These are phyloP conservation scores for Agelaius tricolor DNA, from an alignment of 2,113 vertebrate species.

Conservation along the genomic window DNA sequence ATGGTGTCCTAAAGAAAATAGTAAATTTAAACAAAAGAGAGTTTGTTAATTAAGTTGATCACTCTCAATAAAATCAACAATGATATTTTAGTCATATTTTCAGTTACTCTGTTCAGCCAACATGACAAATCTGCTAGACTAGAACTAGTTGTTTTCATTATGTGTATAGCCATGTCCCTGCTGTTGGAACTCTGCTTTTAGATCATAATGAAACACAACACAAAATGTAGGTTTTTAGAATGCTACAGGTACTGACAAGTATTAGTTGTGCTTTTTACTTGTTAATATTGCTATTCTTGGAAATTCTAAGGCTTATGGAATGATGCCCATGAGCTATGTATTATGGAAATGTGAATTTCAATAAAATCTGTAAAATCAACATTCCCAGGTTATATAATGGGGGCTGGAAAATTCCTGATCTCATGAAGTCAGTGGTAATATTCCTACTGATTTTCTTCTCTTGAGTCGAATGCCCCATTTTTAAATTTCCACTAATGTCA, in stretches of 20 bases:
- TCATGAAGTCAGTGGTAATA: background rate
- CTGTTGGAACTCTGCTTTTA: background rate
- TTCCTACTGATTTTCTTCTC: background rate
- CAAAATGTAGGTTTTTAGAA: background rate
- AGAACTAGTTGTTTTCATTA: background rate
- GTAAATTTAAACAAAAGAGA: conserved; percentile 38
- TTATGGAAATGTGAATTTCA: background rate
- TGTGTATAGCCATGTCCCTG: background rate
- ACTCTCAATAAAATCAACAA: conserved; percentile 29
- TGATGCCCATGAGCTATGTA: background rate
- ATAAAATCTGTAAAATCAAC: background rate
- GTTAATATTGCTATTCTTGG: background rate
- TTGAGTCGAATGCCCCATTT: background rate
- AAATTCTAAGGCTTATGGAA: background rate
- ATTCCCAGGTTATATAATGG: background rate
- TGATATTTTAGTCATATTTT: conserved; percentile 34
- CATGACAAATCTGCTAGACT: background rate
- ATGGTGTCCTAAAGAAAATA: conserved; percentile 34
- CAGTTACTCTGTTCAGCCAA: background rate
- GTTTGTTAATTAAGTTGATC: conserved; percentile 47
- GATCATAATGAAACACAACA: background rate
- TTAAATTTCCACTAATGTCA: background rate
- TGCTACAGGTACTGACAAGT: background rate
- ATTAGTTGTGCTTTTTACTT: background rate
- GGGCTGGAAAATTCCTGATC: background rate